Evolutionary conservation across 2,888 invertebrate species (phyloP).

Genomic region (Ectobius pallidus): DNA sequence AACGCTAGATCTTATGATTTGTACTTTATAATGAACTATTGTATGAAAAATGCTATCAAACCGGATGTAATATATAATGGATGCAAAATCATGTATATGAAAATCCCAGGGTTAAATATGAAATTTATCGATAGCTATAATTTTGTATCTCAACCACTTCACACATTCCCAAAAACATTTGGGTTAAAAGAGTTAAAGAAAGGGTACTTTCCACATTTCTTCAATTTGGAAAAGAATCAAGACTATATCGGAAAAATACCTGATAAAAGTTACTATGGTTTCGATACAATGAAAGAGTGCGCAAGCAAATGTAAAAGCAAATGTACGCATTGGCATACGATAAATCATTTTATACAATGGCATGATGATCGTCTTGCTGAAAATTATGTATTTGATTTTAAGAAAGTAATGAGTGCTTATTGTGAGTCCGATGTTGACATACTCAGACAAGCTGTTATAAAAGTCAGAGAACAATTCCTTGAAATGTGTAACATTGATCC

Average conservation of each 20-base stretch:
- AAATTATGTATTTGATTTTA: too few relatives aligned
- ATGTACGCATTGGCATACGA: background rate
- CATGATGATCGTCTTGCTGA: too few relatives aligned
- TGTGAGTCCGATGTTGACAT: too few relatives aligned
- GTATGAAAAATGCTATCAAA: background rate
- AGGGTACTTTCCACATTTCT: background rate
- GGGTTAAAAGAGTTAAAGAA: constrained; percentile 1
- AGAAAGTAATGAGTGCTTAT: background rate
- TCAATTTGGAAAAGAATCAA: background rate
- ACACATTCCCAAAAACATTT: constrained; percentile 5
- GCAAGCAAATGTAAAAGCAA: background rate
- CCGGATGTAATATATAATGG: background rate
- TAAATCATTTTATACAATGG: background rate
- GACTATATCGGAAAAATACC: background rate
- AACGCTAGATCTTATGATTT: background rate
- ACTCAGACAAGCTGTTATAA: too few relatives aligned
- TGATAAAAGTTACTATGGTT: background rate
- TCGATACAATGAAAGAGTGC: background rate
- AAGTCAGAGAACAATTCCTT: background rate
- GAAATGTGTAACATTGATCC: background rate
- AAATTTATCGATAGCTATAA: background rate
- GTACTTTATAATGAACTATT: background rate
- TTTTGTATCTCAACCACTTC: background rate
- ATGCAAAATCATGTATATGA: background rate
- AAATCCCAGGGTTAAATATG: background rate